These are phyloP conservation scores for Labroides dimidiatus DNA, from an alignment of 2,797 vertebrate species.

Conservation along the genomic window DNA sequence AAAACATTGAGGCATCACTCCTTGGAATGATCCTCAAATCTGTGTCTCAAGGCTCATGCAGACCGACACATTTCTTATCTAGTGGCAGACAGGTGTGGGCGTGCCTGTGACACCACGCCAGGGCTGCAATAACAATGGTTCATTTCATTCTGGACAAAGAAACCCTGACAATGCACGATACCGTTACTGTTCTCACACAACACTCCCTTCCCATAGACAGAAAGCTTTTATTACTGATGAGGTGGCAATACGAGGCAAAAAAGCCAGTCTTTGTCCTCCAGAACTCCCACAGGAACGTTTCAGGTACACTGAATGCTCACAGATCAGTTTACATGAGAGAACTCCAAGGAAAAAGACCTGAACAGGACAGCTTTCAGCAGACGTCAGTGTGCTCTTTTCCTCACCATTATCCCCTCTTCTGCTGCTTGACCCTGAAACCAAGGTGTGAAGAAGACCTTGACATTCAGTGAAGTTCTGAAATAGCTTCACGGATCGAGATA, in stretches of 20 bases:
- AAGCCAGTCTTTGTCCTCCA: conserved; percentile 34
- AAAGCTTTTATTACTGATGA: conserved; percentile 35
- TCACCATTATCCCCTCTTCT: neutral
- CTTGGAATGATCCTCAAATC: no score
- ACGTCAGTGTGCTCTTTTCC: neutral
- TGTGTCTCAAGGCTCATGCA: conserved; percentile 11
- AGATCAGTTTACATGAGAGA: conserved; percentile 51
- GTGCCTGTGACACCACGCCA: neutral
- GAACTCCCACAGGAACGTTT: conserved; percentile 28
- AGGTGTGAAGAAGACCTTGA: neutral
- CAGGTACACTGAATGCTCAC: conserved; percentile 22
- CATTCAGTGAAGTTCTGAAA: neutral
- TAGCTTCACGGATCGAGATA: neutral
- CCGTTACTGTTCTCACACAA: conserved; percentile 13
- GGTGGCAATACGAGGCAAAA: conserved; percentile 23
- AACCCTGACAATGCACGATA: conserved; percentile 12
- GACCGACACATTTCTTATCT: conserved; percentile 12
- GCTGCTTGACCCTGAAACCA: conserved; percentile 17
- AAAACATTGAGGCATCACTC: no score
- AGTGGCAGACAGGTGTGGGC: conserved; percentile 37
- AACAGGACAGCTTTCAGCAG: conserved; percentile 18
- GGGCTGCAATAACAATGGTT: conserved; percentile 19
- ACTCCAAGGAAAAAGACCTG: conserved; percentile 6
- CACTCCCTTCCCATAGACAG: conserved; percentile 4
- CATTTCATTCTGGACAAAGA: conserved; percentile 30